Evolutionary conservation across 2,113 vertebrate species (phyloP).

Genomic region (Litocranius walleri): DNA sequence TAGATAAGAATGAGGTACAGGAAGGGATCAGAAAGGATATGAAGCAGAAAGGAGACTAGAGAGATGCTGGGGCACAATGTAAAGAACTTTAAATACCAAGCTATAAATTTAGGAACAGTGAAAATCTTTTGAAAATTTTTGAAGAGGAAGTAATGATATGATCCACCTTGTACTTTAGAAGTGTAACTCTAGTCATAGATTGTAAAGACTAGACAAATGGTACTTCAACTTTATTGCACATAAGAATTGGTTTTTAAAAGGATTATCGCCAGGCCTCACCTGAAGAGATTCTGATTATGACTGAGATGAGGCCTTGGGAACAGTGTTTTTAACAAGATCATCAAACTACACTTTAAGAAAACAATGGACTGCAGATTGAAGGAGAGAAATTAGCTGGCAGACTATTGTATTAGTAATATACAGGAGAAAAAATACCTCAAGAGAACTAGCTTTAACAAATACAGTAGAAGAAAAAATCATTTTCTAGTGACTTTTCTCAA

Average conservation of each 20-base stretch:
- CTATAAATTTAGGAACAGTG: background rate
- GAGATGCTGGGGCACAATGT: background rate
- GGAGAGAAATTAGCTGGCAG: background rate
- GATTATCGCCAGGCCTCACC: background rate
- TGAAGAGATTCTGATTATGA: background rate
- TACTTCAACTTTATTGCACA: background rate
- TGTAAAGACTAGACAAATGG: background rate
- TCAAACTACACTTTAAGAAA: background rate
- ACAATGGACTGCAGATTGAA: background rate
- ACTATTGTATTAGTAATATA: background rate
- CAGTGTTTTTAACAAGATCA: background rate
- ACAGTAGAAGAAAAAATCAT: background rate
- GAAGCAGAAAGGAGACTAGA: background rate
- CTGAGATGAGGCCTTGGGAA: background rate
- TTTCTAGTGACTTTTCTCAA: background rate
- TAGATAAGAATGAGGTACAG: background rate
- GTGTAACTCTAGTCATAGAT: background rate
- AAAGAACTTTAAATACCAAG: background rate
- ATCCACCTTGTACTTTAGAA: background rate
- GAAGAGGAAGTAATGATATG: background rate
- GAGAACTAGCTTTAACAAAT: background rate
- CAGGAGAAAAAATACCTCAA: background rate
- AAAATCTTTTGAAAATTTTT: background rate
- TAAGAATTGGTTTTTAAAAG: background rate
- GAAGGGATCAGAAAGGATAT: background rate